Base-by-base conservation (phyloP, 2,888 invertebrate species). In the Argyresthia goedartella region DNA sequence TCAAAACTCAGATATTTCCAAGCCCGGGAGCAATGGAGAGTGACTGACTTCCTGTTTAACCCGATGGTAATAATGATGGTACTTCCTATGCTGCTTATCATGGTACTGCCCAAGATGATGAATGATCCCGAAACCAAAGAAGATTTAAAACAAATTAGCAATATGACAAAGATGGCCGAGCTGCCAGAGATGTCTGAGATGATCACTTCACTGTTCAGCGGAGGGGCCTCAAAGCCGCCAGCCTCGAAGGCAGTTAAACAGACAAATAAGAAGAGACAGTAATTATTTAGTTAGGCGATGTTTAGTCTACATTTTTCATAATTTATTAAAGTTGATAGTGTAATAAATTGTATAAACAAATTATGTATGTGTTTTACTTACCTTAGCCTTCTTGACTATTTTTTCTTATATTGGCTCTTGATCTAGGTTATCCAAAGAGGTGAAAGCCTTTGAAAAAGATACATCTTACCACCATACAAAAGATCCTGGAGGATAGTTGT, bases 21-120 rank as follows among this genome's bases (percentile, higher is more conserved):
- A 88, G 88, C 92, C 14, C 88, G 99, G 47, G 99, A 99, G 73
- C 97, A 98, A 69, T 98, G 98, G 98, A 90, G 98, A 69, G 87
- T 98, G 10, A 98, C 98, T 0, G 99, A 99, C 84, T 95, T 99
- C 77, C 77, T 99, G 36, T 95, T 98, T 76, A 98, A 95, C 76
- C 98, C 98, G 1, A 98, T 98, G 98, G 95, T 98, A 6, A 89
- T 99, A 56, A 98, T 98, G 95, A 99, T 98, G 98, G 91, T 98
- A 16, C 74, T 98, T 57, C 98, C 98, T 0, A 81, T 98, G 35
- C 71, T 98, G 4, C 85, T 98, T 7, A 94, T 99, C 62, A 94
- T 98, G 91, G 89, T 98, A 56, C 79, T 98, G 65, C 98, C 98
- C 0, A 98, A 97, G 77, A 92, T 98, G 91, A 95, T 99, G 93